Base-by-base conservation (phyloP, 2,113 vertebrate genomes). In the Plecotus auritus region DNA sequence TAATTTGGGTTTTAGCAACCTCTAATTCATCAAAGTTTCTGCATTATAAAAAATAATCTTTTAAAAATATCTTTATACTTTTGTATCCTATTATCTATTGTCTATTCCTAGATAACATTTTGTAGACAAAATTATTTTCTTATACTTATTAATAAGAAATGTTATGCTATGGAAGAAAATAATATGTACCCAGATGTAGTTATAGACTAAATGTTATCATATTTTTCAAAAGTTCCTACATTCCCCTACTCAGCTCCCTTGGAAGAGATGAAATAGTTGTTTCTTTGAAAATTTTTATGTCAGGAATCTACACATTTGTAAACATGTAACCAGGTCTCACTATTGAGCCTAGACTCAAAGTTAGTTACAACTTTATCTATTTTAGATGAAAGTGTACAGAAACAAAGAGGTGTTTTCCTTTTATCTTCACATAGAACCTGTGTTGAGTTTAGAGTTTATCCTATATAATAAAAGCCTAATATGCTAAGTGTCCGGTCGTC, bases 141-240 rank as follows among this genome's bases (percentile, higher is more conserved):
- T 82, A 94, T 88, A 82, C 16, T 56, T 81, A 9, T 28, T 89
- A 90, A 93, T 47, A 85, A 96, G 10, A 49, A 69, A n/a, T 7
- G 4, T 64, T 87, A 85, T 26, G 16, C 54, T 78, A 32, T 42
- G 9, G 30, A 93, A 88, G 30, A 59, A 84, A n/a, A 70, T 17
- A 8, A 30, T 66, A 81, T 22, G 78, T 61, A 59, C 35, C 35
- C 42, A 93, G 18, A 78, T 77, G 85, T 77, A 45, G 45, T 69
- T 82, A 47, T 45, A 77, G 61, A 93, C 91, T 88, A 91, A 85
- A 91, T 47, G 56, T 54, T 88, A 91, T 30, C 45, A 96, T 56
- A 77, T 59, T 59, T 59, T 89, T 74, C 16, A 12, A 59, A 94
- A 90, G 42, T 18, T 70, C 23, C 54, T 59, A 37, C 16, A 67